Base-by-base conservation (phyloP, 1,140 invertebrate genomes). In the Zaprionus kolodkinae region DNA sequence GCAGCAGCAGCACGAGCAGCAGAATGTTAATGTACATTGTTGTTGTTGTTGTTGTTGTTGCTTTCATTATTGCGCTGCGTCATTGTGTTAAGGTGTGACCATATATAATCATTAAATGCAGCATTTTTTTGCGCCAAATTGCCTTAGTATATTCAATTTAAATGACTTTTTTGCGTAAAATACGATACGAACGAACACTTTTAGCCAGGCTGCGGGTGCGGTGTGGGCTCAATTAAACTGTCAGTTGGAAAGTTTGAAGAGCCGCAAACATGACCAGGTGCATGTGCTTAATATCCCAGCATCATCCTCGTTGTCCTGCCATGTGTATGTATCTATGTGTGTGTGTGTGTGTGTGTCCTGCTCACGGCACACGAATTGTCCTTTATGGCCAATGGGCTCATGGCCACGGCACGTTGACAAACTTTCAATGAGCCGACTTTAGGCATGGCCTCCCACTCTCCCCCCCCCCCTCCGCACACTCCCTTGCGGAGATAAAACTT, bases 401-500 rank as follows among this genome's bases (percentile, higher is more conserved):
- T 11, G 11, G 25, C 12, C 9, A 35, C 35, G 38, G 48, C 64
- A 40, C 64, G 17, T 73, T 73, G 71, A 61, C 57, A 73, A 73
- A 62, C 65, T 73, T 73, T 73, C 56, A 62, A 55, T 56, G 71
- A 17, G 65, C 25, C 57, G 33, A 35, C 62, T 27, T 17, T 21
- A 17, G 1, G 11, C 33, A 36, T 12, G 30, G 30, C 36, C 30
- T 55, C 45, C 25, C 6, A 17, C n/a, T 30, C 33, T 30, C 33
- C 10, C 10, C 6, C 21, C 11, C 25, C 2, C 45, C 56, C 12
- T 11, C 5, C 13, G 15, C 54, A 21, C 45, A 10, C 62, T 36
- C 17, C 36, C 38, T 12, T 33, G 40, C n/a, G 7, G 10, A 77
- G 83, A 72, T 78, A 79, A 72, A 86, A 72, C 65, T 87, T 83